Conservation (phyloP, 1,140 invertebrate genomes). For the Drosophila paulistorum region DNA sequence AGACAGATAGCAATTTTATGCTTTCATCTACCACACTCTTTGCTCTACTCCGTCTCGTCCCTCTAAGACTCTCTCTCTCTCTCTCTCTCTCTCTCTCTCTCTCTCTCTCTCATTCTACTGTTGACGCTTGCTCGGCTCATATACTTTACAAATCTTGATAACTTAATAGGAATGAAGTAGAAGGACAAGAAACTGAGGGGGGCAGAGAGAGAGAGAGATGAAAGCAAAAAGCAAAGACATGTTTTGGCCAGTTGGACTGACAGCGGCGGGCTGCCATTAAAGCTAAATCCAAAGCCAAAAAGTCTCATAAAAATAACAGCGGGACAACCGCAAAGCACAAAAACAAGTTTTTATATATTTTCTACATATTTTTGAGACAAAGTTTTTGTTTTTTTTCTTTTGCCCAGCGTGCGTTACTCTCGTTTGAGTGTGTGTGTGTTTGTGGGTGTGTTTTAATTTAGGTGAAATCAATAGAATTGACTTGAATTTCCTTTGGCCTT, state of each 20-base stretch:
- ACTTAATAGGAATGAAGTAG: slow-evolving; percentile 63
- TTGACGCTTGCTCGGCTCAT: slow-evolving; percentile 74
- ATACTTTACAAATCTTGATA: slow-evolving; percentile 81
- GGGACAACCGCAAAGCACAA: slow-evolving; percentile 43
- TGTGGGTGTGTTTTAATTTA: slow-evolving; percentile 58
- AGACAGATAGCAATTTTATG: slow-evolving; percentile 77
- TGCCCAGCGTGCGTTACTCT: slow-evolving; percentile 38
- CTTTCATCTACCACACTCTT: slow-evolving; percentile 26
- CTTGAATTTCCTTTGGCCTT: not conserved
- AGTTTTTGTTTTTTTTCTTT: slow-evolving; percentile 20
- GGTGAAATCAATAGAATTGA: slow-evolving; percentile 69
- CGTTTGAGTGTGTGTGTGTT: not conserved
- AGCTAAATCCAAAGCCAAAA: slow-evolving; percentile 55
- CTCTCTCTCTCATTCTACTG: slow-evolving; percentile 16
- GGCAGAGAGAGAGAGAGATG: too few species aligned
- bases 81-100: too few species aligned
- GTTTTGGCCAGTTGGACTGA: slow-evolving; percentile 67
- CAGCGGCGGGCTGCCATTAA: slow-evolving; percentile 46
- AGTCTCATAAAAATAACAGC: slow-evolving; percentile 76
- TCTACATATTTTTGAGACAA: slow-evolving; percentile 20
- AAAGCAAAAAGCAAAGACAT: slow-evolving; percentile 70
- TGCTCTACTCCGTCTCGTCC: slow-evolving; percentile 7
- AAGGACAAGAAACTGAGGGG: slow-evolving; percentile 19
- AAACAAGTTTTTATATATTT: slow-evolving; percentile 35
- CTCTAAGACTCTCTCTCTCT: too few species aligned